These are phyloP conservation scores for Pangasianodon hypophthalmus DNA, from an alignment of 2,113 vertebrate genomes.

Conservation along the genomic window DNA sequence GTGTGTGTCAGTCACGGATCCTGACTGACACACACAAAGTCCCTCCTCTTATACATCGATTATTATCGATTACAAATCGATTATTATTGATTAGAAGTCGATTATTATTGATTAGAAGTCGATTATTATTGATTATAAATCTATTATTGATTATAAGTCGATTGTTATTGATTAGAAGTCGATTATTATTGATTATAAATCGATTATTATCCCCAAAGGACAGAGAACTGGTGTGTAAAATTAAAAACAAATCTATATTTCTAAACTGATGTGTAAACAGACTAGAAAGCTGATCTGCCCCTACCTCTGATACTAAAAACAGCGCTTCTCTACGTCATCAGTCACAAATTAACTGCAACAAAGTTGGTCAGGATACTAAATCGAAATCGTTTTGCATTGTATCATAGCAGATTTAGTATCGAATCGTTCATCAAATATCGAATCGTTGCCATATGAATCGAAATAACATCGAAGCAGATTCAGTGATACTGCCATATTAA, in stretches of 20 bases:
- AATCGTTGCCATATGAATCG: no score
- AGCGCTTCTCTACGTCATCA: neutral
- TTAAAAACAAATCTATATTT: neutral
- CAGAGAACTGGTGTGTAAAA: neutral
- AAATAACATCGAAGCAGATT: no score
- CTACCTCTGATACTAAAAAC: neutral
- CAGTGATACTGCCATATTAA: no score
- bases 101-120: neutral
- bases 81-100: neutral
- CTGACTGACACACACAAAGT: neutral
- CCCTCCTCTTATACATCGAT: neutral
- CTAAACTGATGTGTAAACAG: neutral
- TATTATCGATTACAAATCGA: neutral
- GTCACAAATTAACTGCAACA: neutral
- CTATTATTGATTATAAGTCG: neutral
- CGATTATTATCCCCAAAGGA: neutral
- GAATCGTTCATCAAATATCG: no score
- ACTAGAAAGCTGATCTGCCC: neutral
- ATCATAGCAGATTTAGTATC: no score
- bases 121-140: neutral
- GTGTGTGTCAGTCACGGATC: constrained; percentile 12
- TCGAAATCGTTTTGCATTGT: no score
- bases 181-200: neutral
- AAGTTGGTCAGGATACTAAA: neutral
- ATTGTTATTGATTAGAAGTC: neutral